phyloP scores from a whole-genome alignment of 1,140 invertebrate species.

The Drosophila lacteicornis region DNA sequence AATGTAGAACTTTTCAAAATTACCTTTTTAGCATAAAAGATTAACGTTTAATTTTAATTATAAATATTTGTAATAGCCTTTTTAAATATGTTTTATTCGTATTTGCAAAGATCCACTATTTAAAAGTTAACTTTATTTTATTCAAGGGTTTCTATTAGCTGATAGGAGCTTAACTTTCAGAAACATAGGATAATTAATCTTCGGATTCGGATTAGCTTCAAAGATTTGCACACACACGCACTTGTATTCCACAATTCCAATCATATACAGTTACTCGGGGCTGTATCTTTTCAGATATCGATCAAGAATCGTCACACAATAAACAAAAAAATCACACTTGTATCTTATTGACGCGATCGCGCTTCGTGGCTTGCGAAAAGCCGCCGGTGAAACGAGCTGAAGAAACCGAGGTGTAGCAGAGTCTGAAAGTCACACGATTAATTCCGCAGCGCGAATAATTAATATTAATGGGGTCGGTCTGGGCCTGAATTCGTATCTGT shows the following conservation, averaged over 20 bases:
- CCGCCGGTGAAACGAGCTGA: constrained; percentile 60
- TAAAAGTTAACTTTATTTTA: constrained; percentile 9
- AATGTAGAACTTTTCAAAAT: not conserved
- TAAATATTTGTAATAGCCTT: constrained; percentile 5
- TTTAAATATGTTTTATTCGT: constrained; percentile 1
- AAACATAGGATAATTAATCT: not conserved
- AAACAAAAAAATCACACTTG: constrained; percentile 72
- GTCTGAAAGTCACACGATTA: constrained; percentile 8
- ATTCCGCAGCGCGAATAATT: constrained; percentile 25
- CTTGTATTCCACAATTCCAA: constrained; percentile 24
- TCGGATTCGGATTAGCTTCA: constrained; percentile 3
- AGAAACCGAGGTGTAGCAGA: constrained; percentile 9
- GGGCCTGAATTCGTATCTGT: constrained; percentile 4
- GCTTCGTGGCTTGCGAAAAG: constrained; percentile 18
- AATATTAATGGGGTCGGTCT: constrained; percentile 23
- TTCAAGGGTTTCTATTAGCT: constrained; percentile 5
- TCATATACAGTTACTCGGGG: constrained; percentile 18
- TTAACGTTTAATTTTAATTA: not conserved
- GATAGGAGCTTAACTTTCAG: constrained; percentile 3
- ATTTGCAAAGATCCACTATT: constrained; percentile 1
- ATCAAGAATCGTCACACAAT: constrained; percentile 57
- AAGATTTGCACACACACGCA: constrained; percentile 15
- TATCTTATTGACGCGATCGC: constrained; percentile 50
- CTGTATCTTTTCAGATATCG: constrained; percentile 23
- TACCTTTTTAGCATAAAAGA: constrained; percentile 18